phyloP scores from a whole-genome alignment of 2,888 invertebrate genomes.

The Leptinotarsa peninsularis region DNA sequence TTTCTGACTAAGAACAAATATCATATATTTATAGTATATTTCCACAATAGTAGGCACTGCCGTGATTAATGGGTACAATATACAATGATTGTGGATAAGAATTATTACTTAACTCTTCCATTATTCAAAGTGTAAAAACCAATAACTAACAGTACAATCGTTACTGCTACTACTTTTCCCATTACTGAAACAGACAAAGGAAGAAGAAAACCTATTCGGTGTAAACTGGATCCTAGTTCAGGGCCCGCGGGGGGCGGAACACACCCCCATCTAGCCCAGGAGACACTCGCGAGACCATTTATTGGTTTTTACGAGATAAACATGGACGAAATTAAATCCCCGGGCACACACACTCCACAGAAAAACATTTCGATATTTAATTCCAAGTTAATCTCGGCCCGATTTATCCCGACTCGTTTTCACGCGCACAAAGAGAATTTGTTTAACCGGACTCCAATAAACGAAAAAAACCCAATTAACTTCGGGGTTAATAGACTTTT shows the following conservation, averaged over 20 bases:
- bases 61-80: no score
- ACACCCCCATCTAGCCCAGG: constrained; percentile 45
- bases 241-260: constrained; percentile 44
- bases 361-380: constrained; percentile 67
- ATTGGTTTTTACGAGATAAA: constrained; percentile 68
- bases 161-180: no score
- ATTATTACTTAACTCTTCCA: no score
- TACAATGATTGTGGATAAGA: no score
- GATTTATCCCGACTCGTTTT: constrained; percentile 52
- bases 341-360: constrained; percentile 63
- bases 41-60: no score
- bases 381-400: constrained; percentile 63
- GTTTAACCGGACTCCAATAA: constrained; percentile 46
- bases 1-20: no score
- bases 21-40: no score
- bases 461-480: constrained; percentile 42
- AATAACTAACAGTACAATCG: no score
- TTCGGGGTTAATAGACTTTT: constrained; percentile 27
- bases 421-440: constrained; percentile 46
- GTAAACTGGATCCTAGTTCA: constrained; percentile 58
- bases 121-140: no score
- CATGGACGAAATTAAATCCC: constrained; percentile 67
- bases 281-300: constrained; percentile 57
- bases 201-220: constrained; percentile 59
- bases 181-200: background rate